Evolutionary conservation across 2,797 vertebrate species (phyloP).

Genomic region (Parambassis ranga): DNA sequence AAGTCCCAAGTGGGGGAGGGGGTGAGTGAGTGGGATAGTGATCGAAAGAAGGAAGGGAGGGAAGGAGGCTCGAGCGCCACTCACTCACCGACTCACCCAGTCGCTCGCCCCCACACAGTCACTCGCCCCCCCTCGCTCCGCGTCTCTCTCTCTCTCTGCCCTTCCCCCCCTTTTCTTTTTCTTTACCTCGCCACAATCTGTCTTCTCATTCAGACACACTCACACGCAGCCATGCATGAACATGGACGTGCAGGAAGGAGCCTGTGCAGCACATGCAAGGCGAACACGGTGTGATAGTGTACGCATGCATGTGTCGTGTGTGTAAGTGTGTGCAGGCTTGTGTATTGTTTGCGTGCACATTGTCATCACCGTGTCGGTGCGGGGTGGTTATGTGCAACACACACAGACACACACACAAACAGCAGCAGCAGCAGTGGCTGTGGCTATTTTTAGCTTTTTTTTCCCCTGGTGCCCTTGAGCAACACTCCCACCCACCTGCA

Average conservation of each 20-base stretch:
- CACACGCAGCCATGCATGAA: neutral
- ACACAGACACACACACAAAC: neutral
- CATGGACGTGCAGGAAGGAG: neutral
- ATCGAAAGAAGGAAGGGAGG: neutral
- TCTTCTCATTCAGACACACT: conserved; percentile 32
- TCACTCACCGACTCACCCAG: conserved; percentile 11
- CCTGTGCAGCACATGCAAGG: neutral
- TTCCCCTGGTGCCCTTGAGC: conserved; percentile 41
- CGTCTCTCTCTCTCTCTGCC: conserved; percentile 25
- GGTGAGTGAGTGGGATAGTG: conserved; percentile 31
- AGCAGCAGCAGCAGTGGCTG: conserved; percentile 9
- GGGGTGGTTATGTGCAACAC: neutral
- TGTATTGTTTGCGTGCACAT: neutral
- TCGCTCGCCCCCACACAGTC: neutral
- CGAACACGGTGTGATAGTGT: neutral
- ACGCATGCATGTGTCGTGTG: conserved; percentile 1
- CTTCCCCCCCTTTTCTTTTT: conserved; percentile 19
- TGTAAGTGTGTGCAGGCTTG: neutral
- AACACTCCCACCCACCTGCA: conserved; percentile 20
- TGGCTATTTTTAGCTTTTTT: conserved; percentile 39
- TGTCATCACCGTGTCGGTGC: neutral
- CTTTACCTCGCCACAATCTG: conserved; percentile 45
- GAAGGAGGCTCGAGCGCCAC: conserved; percentile 21
- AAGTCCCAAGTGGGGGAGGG: conserved; percentile 78
- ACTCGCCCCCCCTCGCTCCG: conserved; percentile 24